These are phyloP conservation scores for Enteromius fasciolatus DNA, from an alignment of 2,797 vertebrate species.

Conservation along the genomic window DNA sequence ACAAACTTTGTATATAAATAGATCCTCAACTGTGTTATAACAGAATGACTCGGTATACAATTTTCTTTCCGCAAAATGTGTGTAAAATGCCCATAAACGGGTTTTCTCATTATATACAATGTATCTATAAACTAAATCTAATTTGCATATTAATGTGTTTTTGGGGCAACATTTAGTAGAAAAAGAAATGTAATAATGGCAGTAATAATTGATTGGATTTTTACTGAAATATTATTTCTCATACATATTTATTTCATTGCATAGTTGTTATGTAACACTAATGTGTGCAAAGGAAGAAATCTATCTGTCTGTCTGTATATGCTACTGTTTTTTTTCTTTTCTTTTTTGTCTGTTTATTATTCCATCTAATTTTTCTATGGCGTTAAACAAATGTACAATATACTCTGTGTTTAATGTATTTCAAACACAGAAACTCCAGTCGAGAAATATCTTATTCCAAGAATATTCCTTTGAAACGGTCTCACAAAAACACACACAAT, in stretches of 20 bases:
- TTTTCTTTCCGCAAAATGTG: too few species aligned
- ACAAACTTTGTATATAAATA: too few species aligned
- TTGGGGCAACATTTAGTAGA: not conserved
- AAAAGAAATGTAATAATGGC: not conserved
- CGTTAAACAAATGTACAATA: not conserved
- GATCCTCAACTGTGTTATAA: too few species aligned
- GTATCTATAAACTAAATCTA: too few species aligned
- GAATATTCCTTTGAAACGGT: conserved; percentile 15
- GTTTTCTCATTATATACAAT: too few species aligned
- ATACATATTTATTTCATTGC: not conserved
- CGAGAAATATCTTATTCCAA: not conserved
- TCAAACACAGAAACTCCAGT: not conserved
- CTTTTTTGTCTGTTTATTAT: not conserved
- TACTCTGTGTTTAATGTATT: not conserved
- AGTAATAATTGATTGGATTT: not conserved
- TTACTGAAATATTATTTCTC: too few species aligned
- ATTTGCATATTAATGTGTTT: too few species aligned
- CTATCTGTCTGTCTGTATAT: not conserved
- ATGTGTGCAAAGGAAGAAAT: too few species aligned
- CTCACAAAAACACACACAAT: conserved; percentile 17
- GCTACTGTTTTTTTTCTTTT: too few species aligned
- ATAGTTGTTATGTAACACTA: not conserved
- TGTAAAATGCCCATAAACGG: too few species aligned
- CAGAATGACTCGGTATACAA: too few species aligned
- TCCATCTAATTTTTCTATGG: not conserved